A percentile compares a stretch with the other conserved stretches of the same genome.
These are phyloP conservation scores for Decapterus maruadsi DNA, from an alignment of 2,797 vertebrate genomes.

Conservation along the genomic window DNA sequence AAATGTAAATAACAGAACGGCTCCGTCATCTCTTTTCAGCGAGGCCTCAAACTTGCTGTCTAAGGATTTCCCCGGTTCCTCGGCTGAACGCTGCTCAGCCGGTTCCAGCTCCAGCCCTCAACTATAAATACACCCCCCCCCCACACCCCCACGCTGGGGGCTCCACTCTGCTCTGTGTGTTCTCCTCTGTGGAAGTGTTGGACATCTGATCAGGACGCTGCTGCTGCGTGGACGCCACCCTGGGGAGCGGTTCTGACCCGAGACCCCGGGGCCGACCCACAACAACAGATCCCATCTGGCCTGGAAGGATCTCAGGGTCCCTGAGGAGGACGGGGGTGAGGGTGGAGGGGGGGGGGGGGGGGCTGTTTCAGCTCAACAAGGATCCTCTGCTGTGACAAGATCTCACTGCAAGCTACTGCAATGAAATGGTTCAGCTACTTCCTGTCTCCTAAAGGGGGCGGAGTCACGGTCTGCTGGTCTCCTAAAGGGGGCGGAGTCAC, in stretches of 20 bases:
- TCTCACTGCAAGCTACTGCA: too few species aligned
- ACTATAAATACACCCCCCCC: not conserved
- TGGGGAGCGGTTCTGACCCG: slow-evolving; percentile 35
- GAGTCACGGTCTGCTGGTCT: too few species aligned
- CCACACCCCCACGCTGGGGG: not conserved
- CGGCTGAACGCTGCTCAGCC: too few species aligned
- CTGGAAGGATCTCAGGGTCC: slow-evolving; percentile 28
- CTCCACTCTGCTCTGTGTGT: not conserved
- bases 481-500: too few species aligned
- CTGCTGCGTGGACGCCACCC: not conserved
- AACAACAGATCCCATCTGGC: slow-evolving; percentile 51
- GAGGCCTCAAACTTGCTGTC: not conserved
- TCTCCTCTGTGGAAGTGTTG: slow-evolving; percentile 4
- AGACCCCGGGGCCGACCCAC: slow-evolving; percentile 33
- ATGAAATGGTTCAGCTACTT: too few species aligned
- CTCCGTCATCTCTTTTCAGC: not conserved
- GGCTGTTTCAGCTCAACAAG: slow-evolving; percentile 10
- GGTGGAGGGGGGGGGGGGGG: not conserved
- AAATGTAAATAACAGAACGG: not conserved
- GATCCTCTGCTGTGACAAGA: too few species aligned
- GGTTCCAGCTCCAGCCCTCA: too few species aligned
- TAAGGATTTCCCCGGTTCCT: too few species aligned
- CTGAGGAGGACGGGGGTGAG: not conserved
- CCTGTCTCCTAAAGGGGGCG: too few species aligned
- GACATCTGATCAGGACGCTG: slow-evolving; percentile 19